Evolutionary conservation across 2,888 invertebrate genomes (phyloP).

Genomic region (Entomobrya multifasciata): DNA sequence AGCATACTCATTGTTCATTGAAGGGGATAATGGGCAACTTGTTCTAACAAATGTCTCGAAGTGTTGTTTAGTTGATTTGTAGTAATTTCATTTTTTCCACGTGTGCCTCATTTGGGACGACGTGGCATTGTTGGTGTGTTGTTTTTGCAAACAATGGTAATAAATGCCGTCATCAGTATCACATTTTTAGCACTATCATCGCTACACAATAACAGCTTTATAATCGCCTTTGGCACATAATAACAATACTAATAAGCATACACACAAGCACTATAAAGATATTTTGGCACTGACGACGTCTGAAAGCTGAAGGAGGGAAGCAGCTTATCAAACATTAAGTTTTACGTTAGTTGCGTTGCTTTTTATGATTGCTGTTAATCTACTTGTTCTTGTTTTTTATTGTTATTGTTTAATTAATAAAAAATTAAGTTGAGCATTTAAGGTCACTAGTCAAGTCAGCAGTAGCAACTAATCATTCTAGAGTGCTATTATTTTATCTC

Average conservation of each 20-base stretch:
- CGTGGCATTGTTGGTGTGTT: neutral
- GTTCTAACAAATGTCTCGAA: constrained; percentile 32
- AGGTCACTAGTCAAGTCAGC: constrained; percentile 47
- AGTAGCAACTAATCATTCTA: constrained; percentile 3
- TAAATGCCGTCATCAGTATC: constrained; percentile 50
- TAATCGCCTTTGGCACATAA: constrained; percentile 59
- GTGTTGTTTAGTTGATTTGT: constrained; percentile 3
- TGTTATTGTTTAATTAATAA: constrained; percentile 57
- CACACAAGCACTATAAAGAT: no score
- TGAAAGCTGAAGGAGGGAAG: no score
- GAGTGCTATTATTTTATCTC: neutral
- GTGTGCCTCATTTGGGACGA: no score
- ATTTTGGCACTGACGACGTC: constrained; percentile 45
- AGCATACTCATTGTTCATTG: constrained; percentile 26
- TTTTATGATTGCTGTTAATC: constrained; percentile 48
- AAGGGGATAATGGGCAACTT: constrained; percentile 36
- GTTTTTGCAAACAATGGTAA: constrained; percentile 45
- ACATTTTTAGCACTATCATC: constrained; percentile 48
- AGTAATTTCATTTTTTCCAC: constrained; percentile 32
- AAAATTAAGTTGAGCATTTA: constrained; percentile 54
- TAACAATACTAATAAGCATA: no score
- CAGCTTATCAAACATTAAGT: no score
- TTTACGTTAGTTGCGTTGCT: constrained; percentile 26
- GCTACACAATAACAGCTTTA: constrained; percentile 37
- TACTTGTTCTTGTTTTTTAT: constrained; percentile 61